Conservation (phyloP, 2,113 vertebrate species). For the Panthera uncia region DNA sequence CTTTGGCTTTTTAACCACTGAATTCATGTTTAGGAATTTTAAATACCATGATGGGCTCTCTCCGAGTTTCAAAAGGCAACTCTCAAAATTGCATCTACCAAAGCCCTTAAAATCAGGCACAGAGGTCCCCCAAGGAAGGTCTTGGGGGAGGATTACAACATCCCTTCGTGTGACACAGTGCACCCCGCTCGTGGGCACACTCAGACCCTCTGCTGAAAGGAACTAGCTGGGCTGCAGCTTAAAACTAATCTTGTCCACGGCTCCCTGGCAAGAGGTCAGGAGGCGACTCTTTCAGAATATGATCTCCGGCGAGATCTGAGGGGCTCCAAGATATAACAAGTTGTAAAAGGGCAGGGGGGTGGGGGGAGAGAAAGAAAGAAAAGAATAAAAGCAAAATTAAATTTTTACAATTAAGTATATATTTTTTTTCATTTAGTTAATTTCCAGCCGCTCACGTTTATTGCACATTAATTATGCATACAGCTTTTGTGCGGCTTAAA, state of each 20-base stretch:
- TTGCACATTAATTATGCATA: slow-evolving; percentile 82
- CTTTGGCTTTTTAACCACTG: slow-evolving; percentile 41
- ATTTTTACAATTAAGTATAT: slow-evolving; percentile 80
- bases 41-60: neutral
- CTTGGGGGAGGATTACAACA: neutral
- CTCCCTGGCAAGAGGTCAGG: slow-evolving; percentile 68
- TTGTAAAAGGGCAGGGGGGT: neutral
- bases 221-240: slow-evolving; percentile 16
- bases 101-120: neutral
- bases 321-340: slow-evolving; percentile 28
- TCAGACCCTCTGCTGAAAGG: neutral
- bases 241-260: slow-evolving; percentile 53
- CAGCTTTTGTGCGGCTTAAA: slow-evolving; percentile 76
- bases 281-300: neutral
- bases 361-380: neutral
- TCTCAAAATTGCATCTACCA: neutral
- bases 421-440: slow-evolving; percentile 78
- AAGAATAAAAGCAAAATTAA: slow-evolving; percentile 78
- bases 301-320: slow-evolving; percentile 51
- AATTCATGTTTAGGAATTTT: slow-evolving; percentile 39
- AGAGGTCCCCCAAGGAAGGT: neutral
- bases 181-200: neutral
- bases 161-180: neutral
- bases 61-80: neutral
- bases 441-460: slow-evolving; percentile 79